A percentile compares a stretch with the other conserved stretches of the same genome.
These are phyloP conservation scores for Saccopteryx bilineata DNA, from an alignment of 2,113 vertebrate species.

Conservation along the genomic window DNA sequence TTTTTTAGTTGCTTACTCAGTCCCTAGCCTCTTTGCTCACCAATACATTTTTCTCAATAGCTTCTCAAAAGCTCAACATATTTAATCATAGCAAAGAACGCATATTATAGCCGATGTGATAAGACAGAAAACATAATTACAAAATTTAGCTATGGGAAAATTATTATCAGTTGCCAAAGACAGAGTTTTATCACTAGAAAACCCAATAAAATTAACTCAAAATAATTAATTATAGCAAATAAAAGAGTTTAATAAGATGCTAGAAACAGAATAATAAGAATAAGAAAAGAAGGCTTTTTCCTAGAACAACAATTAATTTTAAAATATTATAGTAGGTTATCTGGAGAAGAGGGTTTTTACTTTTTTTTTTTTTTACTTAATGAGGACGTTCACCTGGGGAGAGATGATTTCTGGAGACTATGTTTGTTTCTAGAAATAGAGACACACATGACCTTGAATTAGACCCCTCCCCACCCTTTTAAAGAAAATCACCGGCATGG, in stretches of 20 bases:
- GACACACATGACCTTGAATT: conserved; percentile 23
- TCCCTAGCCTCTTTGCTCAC: background rate
- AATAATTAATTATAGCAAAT: conserved; percentile 66
- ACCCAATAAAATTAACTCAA: conserved; percentile 53
- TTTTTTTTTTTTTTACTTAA: background rate
- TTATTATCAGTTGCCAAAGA: conserved; percentile 52
- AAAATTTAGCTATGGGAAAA: conserved; percentile 51
- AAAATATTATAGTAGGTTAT: conserved; percentile 22
- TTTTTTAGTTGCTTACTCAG: background rate
- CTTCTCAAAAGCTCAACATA: background rate
- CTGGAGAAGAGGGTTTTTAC: background rate
- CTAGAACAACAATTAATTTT: conserved; percentile 20
- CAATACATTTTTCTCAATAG: background rate
- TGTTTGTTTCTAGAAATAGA: background rate
- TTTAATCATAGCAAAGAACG: conserved; percentile 59
- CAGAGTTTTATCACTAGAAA: conserved; percentile 49
- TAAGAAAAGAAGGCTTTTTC: conserved; percentile 9
- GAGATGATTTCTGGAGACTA: background rate
- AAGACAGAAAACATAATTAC: conserved; percentile 52
- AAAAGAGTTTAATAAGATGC: conserved; percentile 42
- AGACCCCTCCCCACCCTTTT: background rate
- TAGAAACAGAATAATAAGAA: conserved; percentile 52
- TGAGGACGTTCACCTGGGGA: conserved; percentile 25
- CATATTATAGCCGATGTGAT: background rate
- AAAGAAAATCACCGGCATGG: background rate